These are phyloP conservation scores for Coregonus clupeaformis DNA, from an alignment of 2,113 vertebrate species.

Conservation along the genomic window DNA sequence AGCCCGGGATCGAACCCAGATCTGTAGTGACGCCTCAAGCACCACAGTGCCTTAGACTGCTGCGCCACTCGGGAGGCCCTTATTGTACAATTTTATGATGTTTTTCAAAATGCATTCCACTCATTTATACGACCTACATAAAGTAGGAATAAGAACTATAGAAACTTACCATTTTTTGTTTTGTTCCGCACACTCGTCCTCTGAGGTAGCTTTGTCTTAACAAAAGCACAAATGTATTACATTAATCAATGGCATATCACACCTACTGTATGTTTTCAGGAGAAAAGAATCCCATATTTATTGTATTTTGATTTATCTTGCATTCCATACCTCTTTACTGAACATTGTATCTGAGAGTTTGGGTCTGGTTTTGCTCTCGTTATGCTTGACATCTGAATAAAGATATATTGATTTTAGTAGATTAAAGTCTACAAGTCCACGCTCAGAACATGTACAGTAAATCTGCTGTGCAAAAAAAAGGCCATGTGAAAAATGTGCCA, in stretches of 20 bases:
- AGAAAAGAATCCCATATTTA: background rate
- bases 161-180: constrained; percentile 56
- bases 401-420: background rate
- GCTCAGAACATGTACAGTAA: too few species aligned
- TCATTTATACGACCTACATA: background rate
- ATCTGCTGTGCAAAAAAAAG: background rate
- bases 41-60: too few species aligned
- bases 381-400: constrained; percentile 60
- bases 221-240: constrained; percentile 13
- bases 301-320: background rate
- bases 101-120: background rate
- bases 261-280: too few species aligned
- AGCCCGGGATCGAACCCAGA: too few species aligned
- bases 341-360: constrained; percentile 73
- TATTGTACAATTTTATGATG: background rate
- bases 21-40: too few species aligned
- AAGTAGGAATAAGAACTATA: background rate
- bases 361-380: constrained; percentile 67
- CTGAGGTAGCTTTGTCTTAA: constrained; percentile 46
- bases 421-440: background rate
- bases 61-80: too few species aligned
- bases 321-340: constrained; percentile 59
- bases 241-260: background rate
- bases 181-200: constrained; percentile 69
- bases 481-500: background rate